Evolutionary conservation across 2,888 invertebrate species (phyloP), one percentile per base, ranked within the genome.

Genomic region (Lithophane leautieri): DNA sequence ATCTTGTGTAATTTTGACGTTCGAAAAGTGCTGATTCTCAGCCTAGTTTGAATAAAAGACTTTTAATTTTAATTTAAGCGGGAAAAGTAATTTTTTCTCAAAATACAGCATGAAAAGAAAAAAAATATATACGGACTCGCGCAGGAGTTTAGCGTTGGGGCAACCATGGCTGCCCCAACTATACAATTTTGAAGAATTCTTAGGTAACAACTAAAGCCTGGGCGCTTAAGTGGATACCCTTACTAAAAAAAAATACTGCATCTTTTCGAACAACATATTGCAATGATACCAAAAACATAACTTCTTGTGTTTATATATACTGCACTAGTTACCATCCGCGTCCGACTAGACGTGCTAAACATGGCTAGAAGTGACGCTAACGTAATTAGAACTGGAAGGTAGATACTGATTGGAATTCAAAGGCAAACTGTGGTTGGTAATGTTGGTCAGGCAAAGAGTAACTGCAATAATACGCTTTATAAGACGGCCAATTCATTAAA

Each of bases 361-460:
- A 74, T 47, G 60, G 58, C 68, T 73, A 44, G 50, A 86, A 83
- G 68, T 72, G 73, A 71, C 56, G 79, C 86, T 83, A 86, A 83
- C 63, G 65, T 61, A 86, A 83, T 83, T 83, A 83, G 73, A 68
- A 65, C 56, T 67, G 63, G 56, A 44, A 60, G 12, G n/a, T 72
- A 70, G n/a, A n/a, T 68, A 63, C 63, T 67, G 62, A 72, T 70
- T 83, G 60, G 25, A 68, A 81, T 60, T 68, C 70, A 52, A 68
- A 61, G 34, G 50, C 47, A 84, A 81, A 66, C 40, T 47, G 62
- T 56, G 2, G 34, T 69, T 66, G 14, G 25, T 52, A 75, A 47
- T 54, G 19, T 50, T 47, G 7, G n/a, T 50, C 12, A 9, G 8
- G 58, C 16, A 47, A 52, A 60, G 22, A 16, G 19, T 44, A 52